Base-by-base conservation (phyloP, 2,797 vertebrate species). In the Gouania willdenowi region DNA sequence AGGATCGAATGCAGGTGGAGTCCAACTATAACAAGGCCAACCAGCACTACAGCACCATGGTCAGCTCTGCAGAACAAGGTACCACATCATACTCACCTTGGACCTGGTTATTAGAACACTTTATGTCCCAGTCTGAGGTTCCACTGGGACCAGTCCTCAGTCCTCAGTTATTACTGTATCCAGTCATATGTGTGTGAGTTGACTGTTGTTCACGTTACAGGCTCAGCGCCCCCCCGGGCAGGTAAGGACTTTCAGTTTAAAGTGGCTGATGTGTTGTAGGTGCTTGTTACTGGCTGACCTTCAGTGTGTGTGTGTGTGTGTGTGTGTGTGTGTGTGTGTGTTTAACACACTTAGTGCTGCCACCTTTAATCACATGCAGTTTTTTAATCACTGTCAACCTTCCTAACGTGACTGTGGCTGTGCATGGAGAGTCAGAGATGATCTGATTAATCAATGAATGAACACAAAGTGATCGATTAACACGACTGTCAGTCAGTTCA, bases 1-100 rank as follows among this genome's bases (percentile, higher is more conserved):
- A 96, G 5, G 95, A 98, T 72, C 87, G 92, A 1, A 89, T 93
- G 75, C 91, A 92, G 15, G 83, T 92, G 1, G 92, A 98, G 84
- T 86, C 82, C 0, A 89, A 89, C 36, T 93, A 92, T 69, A 78
- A 65, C 9, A 54, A 79, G 27, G 89, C 92, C 52, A 89, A 78
- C n/a, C 92, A 84, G 38, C 91, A 93, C 38, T 95, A 93, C 25
- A 91, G 91, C 63, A 83, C 82, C 3, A 85, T 98, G 71, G 85
- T 92, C 61, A 91, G 87, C 25, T 86, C 87, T 15, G 71, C 91
- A 15, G 93, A 97, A 71, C 91, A 92, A 88, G 94, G 94, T 97
- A n/a, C n/a, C n/a, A n/a, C n/a, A n/a, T n/a, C n/a, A n/a, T n/a
- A n/a, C n/a, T n/a, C n/a, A n/a, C n/a, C n/a, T n/a, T n/a, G n/a